Conservation (phyloP, 1,140 invertebrate species). For the Andricus grossulariae region DNA sequence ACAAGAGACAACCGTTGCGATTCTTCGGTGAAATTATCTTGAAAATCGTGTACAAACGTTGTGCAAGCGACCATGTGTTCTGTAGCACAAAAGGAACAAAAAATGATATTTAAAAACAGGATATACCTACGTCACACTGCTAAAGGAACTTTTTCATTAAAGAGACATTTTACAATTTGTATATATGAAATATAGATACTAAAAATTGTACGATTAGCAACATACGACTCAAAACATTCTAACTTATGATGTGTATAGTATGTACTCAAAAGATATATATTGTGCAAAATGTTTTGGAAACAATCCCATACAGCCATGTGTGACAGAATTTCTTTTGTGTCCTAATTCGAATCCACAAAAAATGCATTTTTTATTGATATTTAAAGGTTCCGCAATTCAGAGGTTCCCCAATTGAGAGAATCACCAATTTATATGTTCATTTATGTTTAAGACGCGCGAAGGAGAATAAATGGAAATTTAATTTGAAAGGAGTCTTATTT, state of each 20-base stretch:
- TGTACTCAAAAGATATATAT: slow-evolving; percentile 45
- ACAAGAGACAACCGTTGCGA: slow-evolving; percentile 15
- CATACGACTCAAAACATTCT: slow-evolving; percentile 55
- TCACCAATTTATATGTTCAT: no score
- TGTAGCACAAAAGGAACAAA: slow-evolving; percentile 44
- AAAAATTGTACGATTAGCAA: slow-evolving; percentile 50
- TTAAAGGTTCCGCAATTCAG: no score
- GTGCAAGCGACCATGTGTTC: slow-evolving; percentile 59
- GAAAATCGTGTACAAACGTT: slow-evolving; percentile 49
- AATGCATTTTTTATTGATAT: no score
- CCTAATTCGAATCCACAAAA: no score
- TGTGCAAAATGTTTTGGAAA: not conserved
- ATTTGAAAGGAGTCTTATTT: no score
- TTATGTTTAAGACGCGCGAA: no score
- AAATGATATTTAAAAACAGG: slow-evolving; percentile 35
- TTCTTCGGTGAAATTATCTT: slow-evolving; percentile 17
- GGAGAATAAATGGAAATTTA: not conserved
- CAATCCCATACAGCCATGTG: not conserved
- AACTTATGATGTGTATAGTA: slow-evolving; percentile 57
- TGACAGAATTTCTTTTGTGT: no score
- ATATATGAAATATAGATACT: slow-evolving; percentile 68
- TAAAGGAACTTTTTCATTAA: slow-evolving; percentile 67
- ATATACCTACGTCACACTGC: slow-evolving; percentile 47
- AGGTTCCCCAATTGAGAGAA: no score
- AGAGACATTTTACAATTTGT: slow-evolving; percentile 72